Base-by-base conservation (phyloP, 2,113 vertebrate genomes). In the Rhipidura dahli region DNA sequence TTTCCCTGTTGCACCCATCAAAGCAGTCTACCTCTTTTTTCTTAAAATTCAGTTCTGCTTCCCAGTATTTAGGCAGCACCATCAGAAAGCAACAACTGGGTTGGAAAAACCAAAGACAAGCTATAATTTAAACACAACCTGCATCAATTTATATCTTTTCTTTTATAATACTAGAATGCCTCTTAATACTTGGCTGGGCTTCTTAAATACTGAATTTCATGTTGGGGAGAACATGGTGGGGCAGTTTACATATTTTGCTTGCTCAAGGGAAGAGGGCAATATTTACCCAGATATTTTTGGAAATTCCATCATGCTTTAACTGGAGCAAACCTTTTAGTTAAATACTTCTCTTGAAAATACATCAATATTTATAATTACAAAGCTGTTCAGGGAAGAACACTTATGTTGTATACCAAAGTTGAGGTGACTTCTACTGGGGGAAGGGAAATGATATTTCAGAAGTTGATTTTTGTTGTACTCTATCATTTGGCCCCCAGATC, bases 401-500 rank as follows among this genome's bases (percentile, higher is more conserved):
- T 94, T 54, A 63, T 3, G 1, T 60, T 76, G 26, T 27, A 42
- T 42, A 54, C 12, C 33, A 61, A 85, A 81, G 66, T 22, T 60
- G 50, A 80, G 54, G 9, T 60, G 57, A 88, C 64, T 89, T 93
- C 61, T 94, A 40, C 49, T 71, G 35, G 10, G 11, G 40, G 16
- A 88, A 93, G 24, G 44, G 39, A 96, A 49, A 42, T 81, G 31
- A 63, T 73, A 59, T 80, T 94, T 90, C 60, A 92, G 63, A 71
- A 60, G 45, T 45, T 90, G 86, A 89, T 50, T 92, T 87, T 24
- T 91, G 20, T 63, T 80, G 10, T 73, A 28, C 22, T 70, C 24
- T 77, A 50, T 33, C 40, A 35, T 87, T 94, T 92, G 81, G 84
- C 79, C 93, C 82, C 56, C n/a, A 91, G n/a, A 97, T 89, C 87